Evolutionary conservation across 2,888 invertebrate species (phyloP), one percentile per base, ranked within the genome.

Genomic region (Leptothorax acervorum): DNA sequence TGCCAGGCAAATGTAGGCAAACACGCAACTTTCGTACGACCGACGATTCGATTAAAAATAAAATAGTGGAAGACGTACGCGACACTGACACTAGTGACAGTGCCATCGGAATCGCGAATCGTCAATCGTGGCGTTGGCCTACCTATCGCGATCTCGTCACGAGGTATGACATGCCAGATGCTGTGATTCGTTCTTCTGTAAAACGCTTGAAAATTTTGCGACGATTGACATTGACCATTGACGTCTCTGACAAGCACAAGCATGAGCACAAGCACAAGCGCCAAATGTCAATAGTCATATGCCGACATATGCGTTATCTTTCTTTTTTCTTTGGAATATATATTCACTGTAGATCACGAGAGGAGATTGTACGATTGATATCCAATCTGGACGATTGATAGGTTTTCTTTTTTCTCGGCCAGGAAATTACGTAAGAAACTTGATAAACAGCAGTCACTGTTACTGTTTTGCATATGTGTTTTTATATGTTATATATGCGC

Each of bases 401-500:
- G n/a, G 8, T 63, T 73, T 71, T 78, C 3, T 35, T 31, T 48
- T 62, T 68, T 76, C 62, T 76, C 9, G 23, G 48, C 63, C 31
- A 35, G n/a, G 66, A 85, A 88, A 89, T 90, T 90, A 91, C 90
- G 83, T 90, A 90, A 90, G 75, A 9, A 83, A 90, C 88, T 81
- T 91, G 91, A 91, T 79, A 12, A 83, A 83, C 39, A 71, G 31
- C 51, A 60, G 15, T 60, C 63, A 18, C 18, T 78, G 53, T 71
- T 71, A 15, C 42, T 78, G 11, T 60, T 75, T 39, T 55, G 66
- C 73, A 75, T 60, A 31, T 9, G 57, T 68, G 23, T 63, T 68
- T 62, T 70, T 63, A 63, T 62, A 48, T 12, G n/a, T 12, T 23
- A 23, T 23, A 23, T 23, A 23, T 23, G 23, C 23, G 9, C 28